Percentiles rank a stretch among this genome's conserved stretches.
Evolutionary conservation across 2,113 vertebrate species (phyloP).

Genomic region (Phrynosoma platyrhinos): DNA sequence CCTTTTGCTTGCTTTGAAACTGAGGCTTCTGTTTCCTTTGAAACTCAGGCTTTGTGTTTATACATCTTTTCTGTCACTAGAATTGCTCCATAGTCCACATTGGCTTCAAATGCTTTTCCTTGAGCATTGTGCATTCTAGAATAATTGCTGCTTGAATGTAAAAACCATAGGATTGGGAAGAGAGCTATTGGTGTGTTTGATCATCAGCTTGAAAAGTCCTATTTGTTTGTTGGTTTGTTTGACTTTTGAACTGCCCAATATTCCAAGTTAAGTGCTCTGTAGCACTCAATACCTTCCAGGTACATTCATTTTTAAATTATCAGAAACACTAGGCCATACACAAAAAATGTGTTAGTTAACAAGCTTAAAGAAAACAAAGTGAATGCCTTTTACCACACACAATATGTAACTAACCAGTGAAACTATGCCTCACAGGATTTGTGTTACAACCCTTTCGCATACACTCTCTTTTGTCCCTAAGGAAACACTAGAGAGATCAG

Average conservation of each 20-base stretch:
- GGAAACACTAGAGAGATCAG: too few relatives aligned
- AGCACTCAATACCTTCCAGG: too few relatives aligned
- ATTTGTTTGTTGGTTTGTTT: not conserved
- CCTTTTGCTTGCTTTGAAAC: not conserved
- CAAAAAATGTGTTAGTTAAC: not conserved
- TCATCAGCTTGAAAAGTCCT: accelerated
- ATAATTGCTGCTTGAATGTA: accelerated
- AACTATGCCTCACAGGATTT: not conserved
- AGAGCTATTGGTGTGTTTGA: not conserved
- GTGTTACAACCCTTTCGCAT: not conserved
- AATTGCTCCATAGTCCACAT: not conserved
- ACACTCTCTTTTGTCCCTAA: too few relatives aligned
- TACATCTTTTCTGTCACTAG: accelerated
- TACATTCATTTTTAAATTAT: too few relatives aligned
- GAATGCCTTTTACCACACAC: too few relatives aligned
- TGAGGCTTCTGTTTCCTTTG: not conserved
- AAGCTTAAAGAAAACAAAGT: not conserved
- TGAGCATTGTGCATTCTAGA: not conserved
- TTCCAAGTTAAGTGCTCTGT: too few relatives aligned
- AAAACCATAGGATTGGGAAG: not conserved
- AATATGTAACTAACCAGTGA: not conserved
- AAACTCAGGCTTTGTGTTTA: accelerated
- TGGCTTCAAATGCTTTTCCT: not conserved
- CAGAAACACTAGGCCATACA: not conserved
- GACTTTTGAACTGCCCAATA: not conserved